phyloP scores from a whole-genome alignment of 2,888 invertebrate species.

The Agrotis ipsilon region DNA sequence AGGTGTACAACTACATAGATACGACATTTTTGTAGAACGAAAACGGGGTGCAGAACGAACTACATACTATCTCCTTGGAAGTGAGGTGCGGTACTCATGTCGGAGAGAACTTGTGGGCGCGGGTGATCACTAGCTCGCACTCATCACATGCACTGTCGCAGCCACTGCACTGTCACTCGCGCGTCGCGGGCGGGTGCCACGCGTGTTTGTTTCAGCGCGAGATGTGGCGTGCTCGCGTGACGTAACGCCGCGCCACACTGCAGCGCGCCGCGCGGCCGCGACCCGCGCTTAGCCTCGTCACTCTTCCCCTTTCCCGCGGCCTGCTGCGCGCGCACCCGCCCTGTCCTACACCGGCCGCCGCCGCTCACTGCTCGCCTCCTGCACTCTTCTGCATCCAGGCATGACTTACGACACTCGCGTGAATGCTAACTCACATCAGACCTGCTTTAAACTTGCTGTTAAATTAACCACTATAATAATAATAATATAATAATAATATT shows the following conservation, averaged over 20 bases:
- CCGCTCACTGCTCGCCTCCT: conserved; percentile 19
- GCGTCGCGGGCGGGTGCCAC: conserved; percentile 26
- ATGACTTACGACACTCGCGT: background rate
- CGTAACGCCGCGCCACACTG: conserved; percentile 79
- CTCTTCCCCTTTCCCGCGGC: conserved; percentile 31
- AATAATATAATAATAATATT: too few species aligned
- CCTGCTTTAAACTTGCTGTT: background rate
- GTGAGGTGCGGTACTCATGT: conserved; percentile 33
- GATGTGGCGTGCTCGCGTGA: conserved; percentile 66
- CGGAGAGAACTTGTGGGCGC: background rate
- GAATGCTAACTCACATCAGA: background rate
- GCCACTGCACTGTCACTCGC: conserved; percentile 35
- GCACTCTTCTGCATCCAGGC: conserved; percentile 30
- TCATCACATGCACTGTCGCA: conserved; percentile 30
- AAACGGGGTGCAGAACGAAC: background rate
- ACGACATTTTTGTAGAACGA: background rate
- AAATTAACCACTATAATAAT: too few species aligned
- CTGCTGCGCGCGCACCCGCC: conserved; percentile 36
- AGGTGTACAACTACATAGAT: too few species aligned
- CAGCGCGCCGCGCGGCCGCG: conserved; percentile 67
- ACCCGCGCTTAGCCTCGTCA: conserved; percentile 51
- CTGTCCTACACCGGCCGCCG: background rate
- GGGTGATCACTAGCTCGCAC: conserved; percentile 28
- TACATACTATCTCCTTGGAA: conserved; percentile 50
- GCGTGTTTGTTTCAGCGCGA: conserved; percentile 13